These are phyloP conservation scores for Tupaia tana DNA, from an alignment of 2,113 vertebrate species.

Conservation along the genomic window DNA sequence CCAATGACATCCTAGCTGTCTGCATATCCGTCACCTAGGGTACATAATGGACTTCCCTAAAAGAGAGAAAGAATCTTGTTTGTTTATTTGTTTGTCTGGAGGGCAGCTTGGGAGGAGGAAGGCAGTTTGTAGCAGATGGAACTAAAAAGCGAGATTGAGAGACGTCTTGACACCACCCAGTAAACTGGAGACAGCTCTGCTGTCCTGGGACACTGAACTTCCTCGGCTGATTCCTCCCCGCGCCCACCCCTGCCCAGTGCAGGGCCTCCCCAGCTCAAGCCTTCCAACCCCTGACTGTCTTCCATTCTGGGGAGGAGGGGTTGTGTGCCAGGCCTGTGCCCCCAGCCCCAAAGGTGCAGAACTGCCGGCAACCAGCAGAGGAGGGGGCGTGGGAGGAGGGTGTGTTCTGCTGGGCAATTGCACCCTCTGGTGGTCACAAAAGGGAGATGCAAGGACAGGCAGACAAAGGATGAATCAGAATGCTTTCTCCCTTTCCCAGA, in stretches of 20 bases:
- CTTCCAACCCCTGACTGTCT: background rate
- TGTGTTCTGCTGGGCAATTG: constrained; percentile 40
- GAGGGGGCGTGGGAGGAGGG: background rate
- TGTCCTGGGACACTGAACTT: background rate
- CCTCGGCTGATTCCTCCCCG: background rate
- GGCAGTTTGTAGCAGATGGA: background rate
- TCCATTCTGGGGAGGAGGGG: background rate
- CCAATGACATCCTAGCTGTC: background rate
- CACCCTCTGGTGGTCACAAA: constrained; percentile 58
- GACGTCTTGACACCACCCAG: background rate
- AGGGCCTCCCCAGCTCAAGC: background rate
- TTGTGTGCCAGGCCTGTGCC: background rate
- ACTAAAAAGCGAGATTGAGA: background rate
- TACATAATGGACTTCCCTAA: background rate
- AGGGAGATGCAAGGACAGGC: background rate
- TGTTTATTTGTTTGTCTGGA: no score
- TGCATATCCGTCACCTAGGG: background rate
- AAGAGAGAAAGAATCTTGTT: background rate
- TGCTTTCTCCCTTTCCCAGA: constrained; percentile 24
- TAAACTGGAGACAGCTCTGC: background rate
- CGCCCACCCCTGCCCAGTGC: background rate
- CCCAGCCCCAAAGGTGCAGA: background rate
- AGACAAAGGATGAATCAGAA: constrained; percentile 61
- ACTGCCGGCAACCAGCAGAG: fast-evolving
- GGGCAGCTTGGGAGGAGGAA: background rate